These are phyloP conservation scores for Pycnomerus fuliginosus DNA, from an alignment of 2,888 invertebrate species.

Conservation along the genomic window DNA sequence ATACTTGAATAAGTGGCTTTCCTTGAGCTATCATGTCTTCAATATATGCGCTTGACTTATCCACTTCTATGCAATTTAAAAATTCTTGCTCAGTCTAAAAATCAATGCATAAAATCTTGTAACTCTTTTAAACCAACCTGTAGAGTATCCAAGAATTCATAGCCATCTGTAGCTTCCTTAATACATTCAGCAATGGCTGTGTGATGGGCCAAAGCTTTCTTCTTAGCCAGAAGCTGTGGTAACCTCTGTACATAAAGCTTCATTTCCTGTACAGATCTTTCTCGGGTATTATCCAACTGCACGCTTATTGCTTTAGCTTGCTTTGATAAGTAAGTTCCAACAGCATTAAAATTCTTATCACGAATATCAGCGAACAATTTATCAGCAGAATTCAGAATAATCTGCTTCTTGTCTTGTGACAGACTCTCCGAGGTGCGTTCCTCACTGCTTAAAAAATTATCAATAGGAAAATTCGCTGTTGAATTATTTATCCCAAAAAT, in stretches of 20 bases:
- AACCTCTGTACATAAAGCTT: conserved; percentile 88
- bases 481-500: conserved; percentile 82
- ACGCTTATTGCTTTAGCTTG: conserved; percentile 85
- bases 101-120: no score
- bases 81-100: conserved; percentile 91
- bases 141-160: conserved; percentile 49
- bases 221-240: conserved; percentile 83
- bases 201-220: conserved; percentile 83
- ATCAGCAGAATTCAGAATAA: conserved; percentile 87
- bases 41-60: conserved; percentile 83
- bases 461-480: conserved; percentile 80
- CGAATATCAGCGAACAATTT: conserved; percentile 86
- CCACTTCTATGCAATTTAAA: conserved; percentile 86
- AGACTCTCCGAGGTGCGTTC: conserved; percentile 61
- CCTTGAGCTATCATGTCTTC: conserved; percentile 90
- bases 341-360: conserved; percentile 91
- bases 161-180: conserved; percentile 70
- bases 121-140: no score
- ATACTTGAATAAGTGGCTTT: conserved; percentile 76
- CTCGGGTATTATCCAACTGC: conserved; percentile 82
- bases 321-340: conserved; percentile 80
- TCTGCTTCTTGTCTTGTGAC: conserved; percentile 66
- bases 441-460: conserved; percentile 73
- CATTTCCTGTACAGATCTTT: conserved; percentile 92
- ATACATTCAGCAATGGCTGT: conserved; percentile 93